These are phyloP conservation scores for Microtus ochrogaster DNA, from an alignment of 2,113 vertebrate species.

Conservation along the genomic window DNA sequence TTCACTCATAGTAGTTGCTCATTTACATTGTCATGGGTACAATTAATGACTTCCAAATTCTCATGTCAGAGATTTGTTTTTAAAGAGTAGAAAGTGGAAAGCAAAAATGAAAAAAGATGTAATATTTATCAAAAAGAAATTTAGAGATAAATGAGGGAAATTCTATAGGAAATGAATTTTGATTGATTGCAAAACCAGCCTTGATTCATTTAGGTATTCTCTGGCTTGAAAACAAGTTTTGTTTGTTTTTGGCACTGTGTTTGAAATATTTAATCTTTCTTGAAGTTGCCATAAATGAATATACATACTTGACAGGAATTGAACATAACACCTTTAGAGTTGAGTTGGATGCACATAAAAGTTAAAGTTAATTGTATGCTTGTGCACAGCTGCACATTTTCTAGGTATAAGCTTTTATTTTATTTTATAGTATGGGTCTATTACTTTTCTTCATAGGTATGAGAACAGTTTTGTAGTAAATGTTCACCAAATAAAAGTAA, in stretches of 20 bases:
- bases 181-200: not conserved
- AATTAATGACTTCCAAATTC: not conserved
- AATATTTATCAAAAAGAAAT: not conserved
- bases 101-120: conserved; percentile 26
- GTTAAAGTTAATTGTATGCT: not conserved
- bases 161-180: conserved; percentile 35
- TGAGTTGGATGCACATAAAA: conserved; percentile 10
- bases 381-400: not conserved
- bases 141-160: conserved; percentile 1
- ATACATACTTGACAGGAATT: not conserved
- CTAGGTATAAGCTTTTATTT: not conserved
- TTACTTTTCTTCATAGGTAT: not conserved
- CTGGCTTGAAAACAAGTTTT: conserved; percentile 22
- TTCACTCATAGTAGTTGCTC: not conserved
- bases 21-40: not conserved
- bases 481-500: not conserved
- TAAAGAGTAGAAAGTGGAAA: not conserved
- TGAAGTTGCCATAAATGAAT: conserved; percentile 65
- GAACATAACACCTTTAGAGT: conserved; percentile 21
- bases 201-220: not conserved
- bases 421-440: not conserved
- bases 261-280: conserved; percentile 58
- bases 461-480: not conserved
- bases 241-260: not conserved
- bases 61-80: not conserved